These are phyloP conservation scores for Rhizoglyphus robini DNA, from an alignment of 1,140 invertebrate species.

Conservation along the genomic window DNA sequence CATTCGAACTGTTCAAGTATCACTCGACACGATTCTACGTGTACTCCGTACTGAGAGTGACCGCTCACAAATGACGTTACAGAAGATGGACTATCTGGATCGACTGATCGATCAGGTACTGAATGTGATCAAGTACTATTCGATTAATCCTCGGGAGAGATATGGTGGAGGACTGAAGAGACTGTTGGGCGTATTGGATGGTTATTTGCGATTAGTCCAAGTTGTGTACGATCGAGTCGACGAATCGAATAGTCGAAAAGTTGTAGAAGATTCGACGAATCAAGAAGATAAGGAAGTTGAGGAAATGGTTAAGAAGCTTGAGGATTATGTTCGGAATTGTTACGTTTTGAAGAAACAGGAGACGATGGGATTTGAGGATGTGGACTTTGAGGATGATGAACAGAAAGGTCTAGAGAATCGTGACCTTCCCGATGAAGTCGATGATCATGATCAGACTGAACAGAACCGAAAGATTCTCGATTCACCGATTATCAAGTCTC, in stretches of 20 bases:
- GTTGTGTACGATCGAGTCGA: neutral
- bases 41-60: neutral
- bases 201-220: neutral
- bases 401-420: neutral
- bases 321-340: neutral
- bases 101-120: slow-evolving; percentile 13
- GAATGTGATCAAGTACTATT: slow-evolving; percentile 2
- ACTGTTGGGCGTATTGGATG: neutral
- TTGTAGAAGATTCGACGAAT: neutral
- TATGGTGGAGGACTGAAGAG: neutral
- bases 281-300: neutral
- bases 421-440: neutral
- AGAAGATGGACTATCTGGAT: neutral
- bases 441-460: neutral
- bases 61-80: neutral
- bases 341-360: neutral
- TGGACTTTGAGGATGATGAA: neutral
- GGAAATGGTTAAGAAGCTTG: neutral
- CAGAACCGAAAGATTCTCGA: neutral
- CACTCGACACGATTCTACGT: neutral
- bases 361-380: neutral
- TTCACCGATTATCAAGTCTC: slow-evolving; percentile 10
- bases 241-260: neutral
- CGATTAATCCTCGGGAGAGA: neutral
- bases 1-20: neutral